A percentile compares a stretch with the other conserved stretches of the same genome.
phyloP scores from a whole-genome alignment of 2,797 vertebrate species.

The Paramormyrops hopkinsi region DNA sequence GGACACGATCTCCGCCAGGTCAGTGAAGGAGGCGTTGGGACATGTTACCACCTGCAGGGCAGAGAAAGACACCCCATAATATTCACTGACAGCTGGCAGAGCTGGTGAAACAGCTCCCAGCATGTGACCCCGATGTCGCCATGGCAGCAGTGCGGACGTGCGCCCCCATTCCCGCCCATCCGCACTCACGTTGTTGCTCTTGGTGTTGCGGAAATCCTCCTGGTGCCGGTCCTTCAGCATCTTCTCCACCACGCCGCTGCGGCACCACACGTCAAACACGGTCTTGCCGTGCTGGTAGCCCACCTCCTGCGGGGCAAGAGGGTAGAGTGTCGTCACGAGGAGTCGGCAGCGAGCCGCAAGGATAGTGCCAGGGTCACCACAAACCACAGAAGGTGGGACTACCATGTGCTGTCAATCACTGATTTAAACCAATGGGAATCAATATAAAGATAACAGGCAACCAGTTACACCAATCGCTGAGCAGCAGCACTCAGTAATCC shows the following conservation, averaged over 20 bases:
- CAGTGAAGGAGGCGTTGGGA: constrained; percentile 89
- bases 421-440: background rate
- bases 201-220: constrained; percentile 74
- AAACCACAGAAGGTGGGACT: background rate
- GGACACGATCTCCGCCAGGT: constrained; percentile 90
- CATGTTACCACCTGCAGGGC: constrained; percentile 71
- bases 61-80: background rate
- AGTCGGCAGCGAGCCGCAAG: background rate
- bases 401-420: background rate
- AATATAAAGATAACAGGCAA: background rate
- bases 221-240: constrained; percentile 84
- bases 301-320: constrained; percentile 68
- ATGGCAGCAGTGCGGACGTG: too few relatives aligned
- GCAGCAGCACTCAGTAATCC: background rate
- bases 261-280: constrained; percentile 82
- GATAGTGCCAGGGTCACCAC: background rate
- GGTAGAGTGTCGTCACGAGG: background rate
- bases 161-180: background rate
- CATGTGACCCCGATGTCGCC: background rate
- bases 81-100: constrained; percentile 1
- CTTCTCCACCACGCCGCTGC: constrained; percentile 84
- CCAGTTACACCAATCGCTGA: background rate
- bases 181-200: constrained; percentile 62
- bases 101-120: background rate
- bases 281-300: constrained; percentile 89